Percentiles rank a stretch among this genome's conserved stretches.
phyloP scores from a whole-genome alignment of 2,888 invertebrate genomes.

The Heliconius cydno region DNA sequence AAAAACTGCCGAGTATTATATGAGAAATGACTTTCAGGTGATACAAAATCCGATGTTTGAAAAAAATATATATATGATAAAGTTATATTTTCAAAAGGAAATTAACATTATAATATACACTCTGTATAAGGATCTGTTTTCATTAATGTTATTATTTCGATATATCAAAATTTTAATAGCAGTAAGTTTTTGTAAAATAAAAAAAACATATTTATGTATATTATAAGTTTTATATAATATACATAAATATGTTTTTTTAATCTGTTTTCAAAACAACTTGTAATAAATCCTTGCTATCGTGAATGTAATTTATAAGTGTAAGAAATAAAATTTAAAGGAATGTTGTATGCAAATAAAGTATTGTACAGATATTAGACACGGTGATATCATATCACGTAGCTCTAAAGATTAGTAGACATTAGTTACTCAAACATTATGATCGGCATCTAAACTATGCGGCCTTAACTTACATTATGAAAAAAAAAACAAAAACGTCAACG shows the following conservation, averaged over 20 bases:
- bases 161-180: no score
- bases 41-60: background rate
- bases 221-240: no score
- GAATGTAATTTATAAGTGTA: background rate
- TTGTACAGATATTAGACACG: conserved; percentile 11
- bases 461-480: conserved; percentile 9
- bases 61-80: background rate
- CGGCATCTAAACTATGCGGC: conserved; percentile 12
- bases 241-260: no score
- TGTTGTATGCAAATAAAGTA: conserved; percentile 13
- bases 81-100: no score
- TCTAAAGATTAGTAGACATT: conserved; percentile 12
- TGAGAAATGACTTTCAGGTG: background rate
- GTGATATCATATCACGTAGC: conserved; percentile 14
- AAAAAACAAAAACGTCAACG: conserved; percentile 23
- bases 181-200: no score
- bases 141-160: no score
- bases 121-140: no score
- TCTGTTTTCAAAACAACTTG: no score
- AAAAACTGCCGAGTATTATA: background rate
- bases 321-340: conserved; percentile 6
- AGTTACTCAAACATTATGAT: conserved; percentile 19
- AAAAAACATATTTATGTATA: background rate
- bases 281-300: background rate
- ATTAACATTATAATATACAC: no score